These are phyloP conservation scores for Panurus biarmicus DNA, from an alignment of 2,113 vertebrate species.

Conservation along the genomic window DNA sequence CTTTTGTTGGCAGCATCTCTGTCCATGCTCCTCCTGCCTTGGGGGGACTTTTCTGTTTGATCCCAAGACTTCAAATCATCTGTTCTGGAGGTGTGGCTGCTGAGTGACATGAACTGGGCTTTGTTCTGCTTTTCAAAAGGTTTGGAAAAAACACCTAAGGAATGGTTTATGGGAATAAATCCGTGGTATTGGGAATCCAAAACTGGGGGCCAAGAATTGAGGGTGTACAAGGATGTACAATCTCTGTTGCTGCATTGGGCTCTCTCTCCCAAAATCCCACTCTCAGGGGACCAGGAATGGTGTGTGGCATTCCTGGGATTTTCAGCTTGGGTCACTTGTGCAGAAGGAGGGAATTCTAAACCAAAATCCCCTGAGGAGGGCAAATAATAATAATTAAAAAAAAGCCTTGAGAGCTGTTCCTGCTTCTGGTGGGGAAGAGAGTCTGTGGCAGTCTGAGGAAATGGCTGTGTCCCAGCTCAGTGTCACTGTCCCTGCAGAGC, in stretches of 20 bases:
- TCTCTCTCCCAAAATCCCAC: not conserved
- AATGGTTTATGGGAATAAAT: not conserved
- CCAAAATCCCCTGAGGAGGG: not conserved
- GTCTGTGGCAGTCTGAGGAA: not conserved
- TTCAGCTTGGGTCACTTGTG: not conserved
- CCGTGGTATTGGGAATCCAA: no score
- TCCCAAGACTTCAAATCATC: not conserved
- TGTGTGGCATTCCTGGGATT: not conserved
- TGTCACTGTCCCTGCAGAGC: not conserved
- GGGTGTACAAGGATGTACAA: no score
- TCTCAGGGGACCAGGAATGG: not conserved
- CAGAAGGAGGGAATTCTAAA: not conserved
- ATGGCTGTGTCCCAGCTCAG: not conserved
- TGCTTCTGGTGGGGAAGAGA: not conserved
- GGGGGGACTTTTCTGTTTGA: not conserved
- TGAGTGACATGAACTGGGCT: not conserved
- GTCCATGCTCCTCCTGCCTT: not conserved
- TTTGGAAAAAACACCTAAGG: not conserved
- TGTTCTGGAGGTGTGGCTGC: not conserved
- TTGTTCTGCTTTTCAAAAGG: not conserved
- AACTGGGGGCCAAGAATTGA: not conserved
- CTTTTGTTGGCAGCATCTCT: not conserved
- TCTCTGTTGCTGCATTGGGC: fast-evolving
- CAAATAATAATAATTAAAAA: no score
- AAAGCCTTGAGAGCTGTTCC: not conserved